These are phyloP conservation scores for Gnathonemus echidnorhynchus DNA, from an alignment of 2,113 vertebrate species.

Conservation along the genomic window DNA sequence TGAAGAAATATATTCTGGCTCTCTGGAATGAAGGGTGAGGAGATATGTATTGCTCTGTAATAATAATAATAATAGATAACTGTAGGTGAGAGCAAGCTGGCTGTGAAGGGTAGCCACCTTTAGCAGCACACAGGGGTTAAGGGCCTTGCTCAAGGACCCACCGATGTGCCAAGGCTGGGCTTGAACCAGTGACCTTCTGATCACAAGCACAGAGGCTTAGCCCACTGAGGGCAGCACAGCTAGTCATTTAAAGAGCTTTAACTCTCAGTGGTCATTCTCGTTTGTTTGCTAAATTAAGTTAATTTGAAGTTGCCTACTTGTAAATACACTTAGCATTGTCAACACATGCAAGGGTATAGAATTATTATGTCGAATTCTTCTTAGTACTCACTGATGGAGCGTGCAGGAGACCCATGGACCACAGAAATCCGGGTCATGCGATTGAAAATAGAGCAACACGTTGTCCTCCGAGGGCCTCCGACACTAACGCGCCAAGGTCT, in stretches of 20 bases:
- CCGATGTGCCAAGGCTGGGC: too few relatives aligned
- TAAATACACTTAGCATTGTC: not conserved
- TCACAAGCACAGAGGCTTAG: too few relatives aligned
- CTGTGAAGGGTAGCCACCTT: too few relatives aligned
- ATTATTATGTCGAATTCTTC: not conserved
- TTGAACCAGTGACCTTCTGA: too few relatives aligned
- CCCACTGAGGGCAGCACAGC: not conserved
- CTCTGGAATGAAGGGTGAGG: conserved; percentile 97
- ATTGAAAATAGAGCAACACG: not conserved
- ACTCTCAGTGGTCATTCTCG: not conserved
- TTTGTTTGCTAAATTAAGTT: not conserved
- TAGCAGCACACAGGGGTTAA: too few relatives aligned
- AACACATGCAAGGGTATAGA: not conserved
- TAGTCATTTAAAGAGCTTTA: not conserved
- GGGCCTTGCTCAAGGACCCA: too few relatives aligned
- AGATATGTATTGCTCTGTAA: not conserved
- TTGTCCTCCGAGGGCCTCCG: not conserved
- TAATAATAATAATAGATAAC: not conserved
- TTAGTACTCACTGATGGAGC: not conserved
- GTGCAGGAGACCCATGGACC: not conserved
- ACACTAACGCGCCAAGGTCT: not conserved
- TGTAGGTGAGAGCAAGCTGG: too few relatives aligned
- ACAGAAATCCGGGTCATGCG: not conserved
- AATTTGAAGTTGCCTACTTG: not conserved
- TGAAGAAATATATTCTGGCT: conserved; percentile 96